Evolutionary conservation across 1,140 invertebrate genomes (phyloP), one percentile per base, ranked within the genome.

Genomic region (Zaprionus camerounensis): DNA sequence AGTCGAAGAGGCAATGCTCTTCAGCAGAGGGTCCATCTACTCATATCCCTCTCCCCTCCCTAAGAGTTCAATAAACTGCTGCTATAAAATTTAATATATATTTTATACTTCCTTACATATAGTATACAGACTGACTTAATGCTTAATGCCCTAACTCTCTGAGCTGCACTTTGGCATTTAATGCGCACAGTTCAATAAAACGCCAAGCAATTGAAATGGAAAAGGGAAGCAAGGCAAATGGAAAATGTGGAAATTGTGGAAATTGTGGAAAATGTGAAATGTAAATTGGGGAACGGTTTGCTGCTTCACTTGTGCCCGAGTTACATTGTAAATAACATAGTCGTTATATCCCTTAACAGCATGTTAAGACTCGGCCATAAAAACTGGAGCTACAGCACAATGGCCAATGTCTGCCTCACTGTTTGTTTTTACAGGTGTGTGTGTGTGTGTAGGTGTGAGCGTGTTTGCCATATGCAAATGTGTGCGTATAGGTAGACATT

Each of bases 401-500:
- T 79, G 63, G 73, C 67, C 63, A 62, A 51, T 76, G 63, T 79
- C 67, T 66, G 67, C 63, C 61, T 66, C n/a, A 36, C 24, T 73
- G 41, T 63, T 58, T 57, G 17, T 28, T 51, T 51, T 51, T 5
- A 20, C 11, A 24, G 17, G 20, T 26, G 36, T 67, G 67, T 46
- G 36, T 34, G 31, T 57, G 63, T 62, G 57, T 58, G 20, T 73
- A 46, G 41, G 57, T 63, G 34, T 67, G 41, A 51, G 44, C 58
- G 71, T 58, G 66, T 80, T 80, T 74, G 70, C 68, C 56, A 49
- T 77, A 77, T 80, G 74, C 70, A 80, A 76, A 80, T 77, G 64
- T 77, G 46, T 71, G 64, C 73, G 68, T 80, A 69, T 82, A 71
- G 76, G 70, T 88, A 81, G 81, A 84, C 84, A 87, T 87, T 87